Percentiles rank a stretch among this genome's conserved stretches.
These are phyloP conservation scores for Mystacornis crossleyi DNA, from an alignment of 2,113 vertebrate species.

Conservation along the genomic window DNA sequence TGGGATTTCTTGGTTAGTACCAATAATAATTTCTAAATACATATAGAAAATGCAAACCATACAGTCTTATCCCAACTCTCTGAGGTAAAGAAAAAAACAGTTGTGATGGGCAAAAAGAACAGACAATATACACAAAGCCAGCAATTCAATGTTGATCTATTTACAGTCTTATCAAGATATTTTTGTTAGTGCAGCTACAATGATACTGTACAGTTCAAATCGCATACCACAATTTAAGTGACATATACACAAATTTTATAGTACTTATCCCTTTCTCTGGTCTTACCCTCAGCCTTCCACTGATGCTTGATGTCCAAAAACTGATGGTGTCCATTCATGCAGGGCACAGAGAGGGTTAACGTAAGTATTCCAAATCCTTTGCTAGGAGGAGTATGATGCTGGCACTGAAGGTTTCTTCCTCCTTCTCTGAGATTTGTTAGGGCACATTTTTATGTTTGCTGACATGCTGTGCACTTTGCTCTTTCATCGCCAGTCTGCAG, in stretches of 20 bases:
- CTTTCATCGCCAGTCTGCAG: neutral
- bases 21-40: neutral
- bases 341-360: neutral
- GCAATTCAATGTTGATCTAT: neutral
- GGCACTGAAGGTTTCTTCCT: neutral
- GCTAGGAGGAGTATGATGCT: neutral
- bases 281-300: neutral
- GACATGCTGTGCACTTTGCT: neutral
- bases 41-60: neutral
- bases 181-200: neutral
- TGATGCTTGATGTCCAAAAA: neutral
- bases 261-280: neutral
- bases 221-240: neutral
- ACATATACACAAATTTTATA: neutral
- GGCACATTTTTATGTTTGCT: neutral
- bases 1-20: neutral
- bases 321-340: fast-evolving
- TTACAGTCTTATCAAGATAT: neutral
- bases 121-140: neutral
- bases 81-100: neutral
- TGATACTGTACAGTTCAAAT: neutral
- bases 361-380: neutral
- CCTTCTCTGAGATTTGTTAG: neutral
- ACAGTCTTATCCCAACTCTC: neutral
- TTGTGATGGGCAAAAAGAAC: neutral